Evolutionary conservation across 2,113 vertebrate species (phyloP).

Genomic region (Onychorhynchus coronatus): DNA sequence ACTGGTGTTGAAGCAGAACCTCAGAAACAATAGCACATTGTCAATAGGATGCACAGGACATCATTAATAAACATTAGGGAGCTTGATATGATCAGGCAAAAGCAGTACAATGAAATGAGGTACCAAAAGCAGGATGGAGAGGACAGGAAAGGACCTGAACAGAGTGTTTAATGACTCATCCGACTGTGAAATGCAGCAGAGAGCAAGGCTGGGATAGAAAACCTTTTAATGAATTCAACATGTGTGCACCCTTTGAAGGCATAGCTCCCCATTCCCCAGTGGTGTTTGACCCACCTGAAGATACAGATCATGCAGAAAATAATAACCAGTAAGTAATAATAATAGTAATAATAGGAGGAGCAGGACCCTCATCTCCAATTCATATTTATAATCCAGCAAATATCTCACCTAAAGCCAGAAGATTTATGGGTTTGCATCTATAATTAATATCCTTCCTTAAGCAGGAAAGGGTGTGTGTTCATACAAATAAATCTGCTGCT

Average conservation of each 20-base stretch:
- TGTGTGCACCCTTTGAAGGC: background rate
- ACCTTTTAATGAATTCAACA: conserved; percentile 37
- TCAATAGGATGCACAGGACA: background rate
- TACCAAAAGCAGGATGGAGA: background rate
- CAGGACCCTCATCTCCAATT: conserved; percentile 44
- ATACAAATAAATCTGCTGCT: conserved; percentile 25
- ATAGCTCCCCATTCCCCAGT: background rate
- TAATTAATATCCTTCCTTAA: conserved; percentile 59
- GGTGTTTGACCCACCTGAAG: conserved; percentile 28
- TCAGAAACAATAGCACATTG: conserved; percentile 20
- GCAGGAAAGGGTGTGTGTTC: conserved; percentile 20
- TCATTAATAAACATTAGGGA: conserved; percentile 62
- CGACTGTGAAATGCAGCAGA: background rate
- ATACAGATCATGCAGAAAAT: conserved; percentile 27
- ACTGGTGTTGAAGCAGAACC: background rate
- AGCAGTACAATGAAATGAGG: conserved; percentile 34
- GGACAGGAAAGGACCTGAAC: conserved; percentile 4
- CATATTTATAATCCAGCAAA: conserved; percentile 57
- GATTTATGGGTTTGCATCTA: conserved; percentile 58
- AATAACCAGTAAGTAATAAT: conserved; percentile 51
- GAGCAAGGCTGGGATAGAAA: background rate
- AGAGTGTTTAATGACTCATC: conserved; percentile 33
- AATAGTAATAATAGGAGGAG: conserved; percentile 48
- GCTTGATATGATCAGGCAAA: conserved; percentile 47
- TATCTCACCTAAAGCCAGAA: conserved; percentile 41